Percentiles rank a stretch among this genome's conserved stretches.
Evolutionary conservation across 2,113 vertebrate species (phyloP).

Genomic region (Agapornis roseicollis): DNA sequence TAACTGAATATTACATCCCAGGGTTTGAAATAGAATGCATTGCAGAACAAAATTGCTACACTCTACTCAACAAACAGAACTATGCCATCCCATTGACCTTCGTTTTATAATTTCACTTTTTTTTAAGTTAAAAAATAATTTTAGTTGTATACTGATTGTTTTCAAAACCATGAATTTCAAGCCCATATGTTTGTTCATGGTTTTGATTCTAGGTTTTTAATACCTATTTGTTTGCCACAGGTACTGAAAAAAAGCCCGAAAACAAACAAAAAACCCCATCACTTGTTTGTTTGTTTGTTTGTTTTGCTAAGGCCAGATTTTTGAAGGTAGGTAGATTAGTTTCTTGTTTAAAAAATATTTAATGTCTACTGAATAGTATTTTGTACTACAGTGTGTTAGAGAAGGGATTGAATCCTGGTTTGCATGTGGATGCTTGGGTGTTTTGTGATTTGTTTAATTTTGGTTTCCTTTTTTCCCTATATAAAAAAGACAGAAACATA

Average conservation of each 20-base stretch:
- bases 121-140: background rate
- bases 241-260: background rate
- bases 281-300: fast-evolving
- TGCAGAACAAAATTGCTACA: background rate
- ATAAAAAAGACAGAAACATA: background rate
- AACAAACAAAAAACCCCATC: background rate
- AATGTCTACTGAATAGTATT: background rate
- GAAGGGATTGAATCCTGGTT: background rate
- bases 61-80: background rate
- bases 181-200: fast-evolving
- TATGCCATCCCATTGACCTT: background rate
- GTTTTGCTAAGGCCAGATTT: background rate
- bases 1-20: background rate
- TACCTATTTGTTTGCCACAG: background rate
- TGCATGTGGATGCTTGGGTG: background rate
- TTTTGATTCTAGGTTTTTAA: background rate
- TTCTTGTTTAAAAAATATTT: background rate
- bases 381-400: background rate
- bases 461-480: too few species aligned
- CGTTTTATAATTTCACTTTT: background rate
- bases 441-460: background rate
- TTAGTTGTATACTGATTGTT: fast-evolving
- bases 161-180: background rate
- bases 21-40: background rate
- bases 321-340: background rate